Conservation (phyloP, 2,888 invertebrate genomes). For the Caenorhabditis parvicauda region DNA sequence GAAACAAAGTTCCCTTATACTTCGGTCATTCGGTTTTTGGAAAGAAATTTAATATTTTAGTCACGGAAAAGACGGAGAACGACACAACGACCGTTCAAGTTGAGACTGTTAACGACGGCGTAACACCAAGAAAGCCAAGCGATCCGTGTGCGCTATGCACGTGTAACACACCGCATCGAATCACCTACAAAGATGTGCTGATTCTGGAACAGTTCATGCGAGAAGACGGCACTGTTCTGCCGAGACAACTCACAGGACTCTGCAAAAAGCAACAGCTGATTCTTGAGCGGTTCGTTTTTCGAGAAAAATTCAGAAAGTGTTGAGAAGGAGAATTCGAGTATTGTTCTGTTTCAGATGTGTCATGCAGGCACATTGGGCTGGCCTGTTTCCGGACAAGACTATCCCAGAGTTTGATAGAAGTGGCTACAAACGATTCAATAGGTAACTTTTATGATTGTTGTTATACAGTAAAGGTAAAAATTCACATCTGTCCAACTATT, state of each 20-base stretch:
- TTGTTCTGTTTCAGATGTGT: conserved; percentile 44
- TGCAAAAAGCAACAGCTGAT: conserved; percentile 56
- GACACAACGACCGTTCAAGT: conserved; percentile 26
- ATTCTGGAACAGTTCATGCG: conserved; percentile 64
- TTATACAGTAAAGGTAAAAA: background rate
- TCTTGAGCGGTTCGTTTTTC: conserved; percentile 41
- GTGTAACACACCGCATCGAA: conserved; percentile 51
- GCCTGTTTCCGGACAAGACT: conserved; percentile 64
- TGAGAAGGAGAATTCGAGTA: background rate
- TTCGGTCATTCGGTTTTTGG: no score
- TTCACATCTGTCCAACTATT: background rate
- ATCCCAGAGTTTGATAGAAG: conserved; percentile 53
- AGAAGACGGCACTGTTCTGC: conserved; percentile 62
- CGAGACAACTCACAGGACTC: conserved; percentile 60
- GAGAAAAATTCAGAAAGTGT: background rate
- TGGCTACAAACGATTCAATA: conserved; percentile 58
- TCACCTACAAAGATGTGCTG: conserved; percentile 61
- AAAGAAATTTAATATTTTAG: conserved; percentile 11
- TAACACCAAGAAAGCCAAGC: conserved; percentile 15
- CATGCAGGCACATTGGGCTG: conserved; percentile 61
- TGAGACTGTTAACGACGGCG: conserved; percentile 18
- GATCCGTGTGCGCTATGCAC: conserved; percentile 49
- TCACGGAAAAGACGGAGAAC: conserved; percentile 15
- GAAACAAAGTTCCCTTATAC: no score
- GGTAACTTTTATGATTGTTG: no score